Base-by-base conservation (phyloP, 2,797 vertebrate species). In the Paedocypris micromegethes region DNA sequence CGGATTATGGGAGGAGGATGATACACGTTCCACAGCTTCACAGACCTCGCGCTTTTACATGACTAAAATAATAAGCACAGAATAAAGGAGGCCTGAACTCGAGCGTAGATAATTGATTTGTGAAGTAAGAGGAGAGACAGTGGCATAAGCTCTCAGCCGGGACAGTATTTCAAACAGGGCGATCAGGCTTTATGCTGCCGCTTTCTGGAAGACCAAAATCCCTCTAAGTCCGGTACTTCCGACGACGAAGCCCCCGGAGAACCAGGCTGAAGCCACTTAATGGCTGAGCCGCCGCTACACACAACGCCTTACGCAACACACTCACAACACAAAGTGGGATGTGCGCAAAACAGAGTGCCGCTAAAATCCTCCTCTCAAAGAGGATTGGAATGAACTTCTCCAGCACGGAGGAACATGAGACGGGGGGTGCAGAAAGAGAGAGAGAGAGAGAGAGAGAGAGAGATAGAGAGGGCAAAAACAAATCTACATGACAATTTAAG, bases 31-130 rank as follows among this genome's bases (percentile, higher is more conserved):
- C 54, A 70, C 79, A 83, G 71, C 48, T 82, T 78, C 80, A 53
- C 62, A 41, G 4, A 72, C 46, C 55, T 66, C 9, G 66, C 59
- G 49, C 69, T 73, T 78, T 82, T 65, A 63, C 68, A 71, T 72
- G 70, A 82, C 84, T 78, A 84, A 79, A 83, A 66, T 60, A 75
- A 73, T 57, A 82, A 81, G 76, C 81, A 76, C 77, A 83, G 72
- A 82, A 79, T 82, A 79, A 86, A 83, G 78, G 82, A 78, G 75
- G 76, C 78, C 80, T 74, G 68, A 78, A 84, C 79, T 75, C 80
- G 60, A 76, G 83, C 84, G 82, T 75, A 78, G 75, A 86, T 86
- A 87, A 88, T 87, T 90, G 86, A 88, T 88, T 86, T 82, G 66
- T 76, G 80, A 76, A 82, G 75, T 85, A 82, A 85, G 78, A 72